phyloP scores from a whole-genome alignment of 2,888 invertebrate genomes.

The Drosophila nigritarsus region DNA sequence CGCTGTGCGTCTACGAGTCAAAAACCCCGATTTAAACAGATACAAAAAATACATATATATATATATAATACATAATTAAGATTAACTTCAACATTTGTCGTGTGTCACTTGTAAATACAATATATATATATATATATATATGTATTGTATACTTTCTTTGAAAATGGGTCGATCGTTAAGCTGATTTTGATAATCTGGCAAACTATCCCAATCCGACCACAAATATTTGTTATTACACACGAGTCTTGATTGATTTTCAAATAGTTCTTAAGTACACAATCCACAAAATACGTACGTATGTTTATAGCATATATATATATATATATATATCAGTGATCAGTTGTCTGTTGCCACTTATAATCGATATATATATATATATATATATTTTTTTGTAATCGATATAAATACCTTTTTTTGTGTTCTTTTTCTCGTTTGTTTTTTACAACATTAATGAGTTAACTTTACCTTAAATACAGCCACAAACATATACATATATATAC shows the following conservation, averaged over 20 bases:
- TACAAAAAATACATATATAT: neutral
- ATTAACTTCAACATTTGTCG: conserved; percentile 4
- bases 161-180: conserved; percentile 38
- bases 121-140: conserved; percentile 9
- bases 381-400: conserved; percentile 20
- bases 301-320: conserved; percentile 32
- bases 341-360: conserved; percentile 69
- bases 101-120: conserved; percentile 20
- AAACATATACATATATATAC: conserved; percentile 23
- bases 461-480: conserved; percentile 40
- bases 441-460: conserved; percentile 32
- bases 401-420: conserved; percentile 32
- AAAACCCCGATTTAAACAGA: conserved; percentile 15
- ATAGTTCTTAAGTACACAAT: conserved; percentile 63
- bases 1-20: conserved; percentile 34
- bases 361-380: conserved; percentile 33
- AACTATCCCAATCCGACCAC: conserved; percentile 47
- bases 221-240: conserved; percentile 64
- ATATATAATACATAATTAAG: conserved; percentile 5
- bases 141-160: conserved; percentile 19
- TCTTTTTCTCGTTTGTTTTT: conserved; percentile 35
- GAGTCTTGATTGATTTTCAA: conserved; percentile 62
- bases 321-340: conserved; percentile 59
- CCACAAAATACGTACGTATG: conserved; percentile 45
- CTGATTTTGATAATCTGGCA: conserved; percentile 53